These are phyloP conservation scores for Scolopax mira DNA, from an alignment of 2,113 vertebrate genomes.

Conservation along the genomic window DNA sequence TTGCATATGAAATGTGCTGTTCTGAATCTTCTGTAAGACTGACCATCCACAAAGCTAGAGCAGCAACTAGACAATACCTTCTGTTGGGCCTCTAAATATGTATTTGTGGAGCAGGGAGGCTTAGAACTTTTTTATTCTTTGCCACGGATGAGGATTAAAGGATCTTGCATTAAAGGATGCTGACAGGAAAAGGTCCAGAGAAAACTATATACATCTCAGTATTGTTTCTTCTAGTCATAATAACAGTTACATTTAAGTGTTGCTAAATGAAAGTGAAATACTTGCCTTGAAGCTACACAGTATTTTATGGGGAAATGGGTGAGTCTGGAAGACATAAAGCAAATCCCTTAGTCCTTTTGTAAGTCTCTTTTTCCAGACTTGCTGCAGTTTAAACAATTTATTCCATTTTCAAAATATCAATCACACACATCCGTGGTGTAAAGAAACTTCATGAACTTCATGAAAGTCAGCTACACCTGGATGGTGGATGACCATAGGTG, in stretches of 20 bases:
- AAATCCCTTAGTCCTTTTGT: accelerated
- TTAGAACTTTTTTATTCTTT: not conserved
- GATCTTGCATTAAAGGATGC: not conserved
- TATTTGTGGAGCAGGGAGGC: not conserved
- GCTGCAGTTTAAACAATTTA: not conserved
- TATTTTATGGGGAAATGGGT: not conserved
- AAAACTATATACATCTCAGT: not conserved
- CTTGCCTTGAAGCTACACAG: not conserved
- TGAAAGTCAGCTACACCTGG: not conserved
- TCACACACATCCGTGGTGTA: not conserved
- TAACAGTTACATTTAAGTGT: not conserved
- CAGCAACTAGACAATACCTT: not conserved
- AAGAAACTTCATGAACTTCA: not conserved
- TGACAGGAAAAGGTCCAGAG: not conserved
- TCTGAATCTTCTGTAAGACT: not conserved
- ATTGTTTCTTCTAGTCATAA: not conserved
- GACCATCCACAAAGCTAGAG: not conserved
- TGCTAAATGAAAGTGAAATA: not conserved
- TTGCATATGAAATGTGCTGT: not conserved
- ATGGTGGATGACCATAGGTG: accelerated
- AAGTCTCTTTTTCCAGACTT: not conserved
- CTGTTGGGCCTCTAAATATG: not conserved
- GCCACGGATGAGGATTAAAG: not conserved
- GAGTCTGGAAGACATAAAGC: not conserved
- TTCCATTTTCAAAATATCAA: accelerated